Percentiles rank a stretch among this genome's conserved stretches.
Conservation (phyloP, 1,140 invertebrate genomes). For the Lithobius niger region DNA sequence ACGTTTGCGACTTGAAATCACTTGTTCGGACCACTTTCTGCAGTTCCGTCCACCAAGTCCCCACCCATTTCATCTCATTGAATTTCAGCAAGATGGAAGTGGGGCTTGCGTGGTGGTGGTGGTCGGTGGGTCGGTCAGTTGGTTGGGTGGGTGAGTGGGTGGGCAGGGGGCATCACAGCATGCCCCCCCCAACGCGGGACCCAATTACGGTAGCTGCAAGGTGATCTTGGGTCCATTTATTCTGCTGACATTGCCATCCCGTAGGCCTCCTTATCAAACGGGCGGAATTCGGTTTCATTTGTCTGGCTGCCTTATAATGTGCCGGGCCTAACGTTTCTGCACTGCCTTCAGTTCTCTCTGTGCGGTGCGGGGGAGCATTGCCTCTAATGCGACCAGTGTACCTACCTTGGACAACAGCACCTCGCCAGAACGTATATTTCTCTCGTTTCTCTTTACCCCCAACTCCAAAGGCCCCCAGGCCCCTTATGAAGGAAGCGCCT, state of each 20-base stretch:
- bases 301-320: not conserved
- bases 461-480: too few relatives aligned
- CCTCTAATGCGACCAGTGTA: too few relatives aligned
- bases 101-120: too few relatives aligned
- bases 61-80: constrained; percentile 3
- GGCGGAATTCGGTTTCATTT: constrained; percentile 8
- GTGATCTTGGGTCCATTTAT: constrained; percentile 7
- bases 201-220: constrained; percentile 4
- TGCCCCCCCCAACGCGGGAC: not conserved
- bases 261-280: constrained; percentile 6
- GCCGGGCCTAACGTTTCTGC: not conserved
- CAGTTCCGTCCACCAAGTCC: too few relatives aligned
- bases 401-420: too few relatives aligned
- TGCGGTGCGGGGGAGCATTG: too few relatives aligned
- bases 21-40: too few relatives aligned
- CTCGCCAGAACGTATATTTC: too few relatives aligned
- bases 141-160: not conserved
- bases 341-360: not conserved
- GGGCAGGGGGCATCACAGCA: not conserved
- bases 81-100: constrained; percentile 3
- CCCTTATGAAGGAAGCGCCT: too few relatives aligned
- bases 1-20: too few relatives aligned
- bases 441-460: too few relatives aligned
- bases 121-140: not conserved
- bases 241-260: constrained; percentile 8